Base-by-base conservation (phyloP, 2,888 invertebrate species). In the Pomacea canaliculata region DNA sequence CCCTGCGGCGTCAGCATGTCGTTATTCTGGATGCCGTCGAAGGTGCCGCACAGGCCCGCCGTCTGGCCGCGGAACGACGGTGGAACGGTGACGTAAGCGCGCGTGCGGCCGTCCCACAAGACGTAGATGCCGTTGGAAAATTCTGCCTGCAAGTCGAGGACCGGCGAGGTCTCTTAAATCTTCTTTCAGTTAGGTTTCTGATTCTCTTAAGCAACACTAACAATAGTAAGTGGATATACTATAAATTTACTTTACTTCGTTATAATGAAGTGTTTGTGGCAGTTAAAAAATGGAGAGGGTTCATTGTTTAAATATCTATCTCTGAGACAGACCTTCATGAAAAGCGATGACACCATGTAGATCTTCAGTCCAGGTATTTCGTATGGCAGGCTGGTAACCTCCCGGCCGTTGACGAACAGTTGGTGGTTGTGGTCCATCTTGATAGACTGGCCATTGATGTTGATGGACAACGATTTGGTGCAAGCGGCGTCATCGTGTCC, bases 401-500 rank as follows among this genome's bases (percentile, higher is more conserved):
- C 79, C 48, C 71, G 68, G 1, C 82, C 81, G 72, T 86, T 84
- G 12, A 86, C 78, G 23, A 81, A 83, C 62, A 86, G 79, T 62
- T 82, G 82, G 62, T 85, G 83, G 70, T 94, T 94, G 86, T 96
- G 96, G 86, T 95, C 95, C 82, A 97, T 90, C 85, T 95, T 94
- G 7, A 97, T 93, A 19, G 81, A 0, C 83, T 89, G 80, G 92
- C 84, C 83, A 46, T 75, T 78, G 67, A 83, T 78, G 67, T 82
- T 75, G 37, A 86, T 78, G 18, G 82, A 82, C 16, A 86, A 77
- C 0, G 96, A 93, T 89, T 95, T 96, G 0, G 96, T 96, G 88
- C 96, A 97, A 0, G 96, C 94, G 7, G 95, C 94, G 72, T 95
- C 94, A 16, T 94, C 93, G 0, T 96, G 96, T 1, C 95, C 93